Base-by-base conservation (phyloP, 35 echinoderm and acorn worm genomes). In the Apostichopus parvimensis region DNA sequence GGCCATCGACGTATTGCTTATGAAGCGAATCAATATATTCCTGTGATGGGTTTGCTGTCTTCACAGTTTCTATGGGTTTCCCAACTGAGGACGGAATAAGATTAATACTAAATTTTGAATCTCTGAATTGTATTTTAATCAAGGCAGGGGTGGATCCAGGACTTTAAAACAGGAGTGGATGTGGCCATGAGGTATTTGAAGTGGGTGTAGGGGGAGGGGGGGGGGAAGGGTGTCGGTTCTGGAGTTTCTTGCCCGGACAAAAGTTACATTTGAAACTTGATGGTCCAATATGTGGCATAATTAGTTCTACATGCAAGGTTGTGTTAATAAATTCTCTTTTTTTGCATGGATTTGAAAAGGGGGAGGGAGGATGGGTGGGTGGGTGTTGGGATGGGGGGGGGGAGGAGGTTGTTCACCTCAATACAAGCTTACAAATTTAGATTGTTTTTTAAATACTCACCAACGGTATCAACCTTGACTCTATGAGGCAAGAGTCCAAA, bases 401-500 rank as follows among this genome's bases (percentile, higher is more conserved):
- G 2, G 3, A 1, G 26, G 26, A 28, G 26, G 26, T 28, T 3
- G 20, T 59, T 15, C 8, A 84, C 22, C 78, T n/a, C 78, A 13
- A 8, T 3, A 80, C 78, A 80, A 80, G 10, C 22, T 57, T 21
- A 34, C 21, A 84, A 56, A 78, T 22, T 22, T 78, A 9, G 28
- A 78, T 78, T 4, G n/a, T 61, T 18, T 83, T 17, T 5, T 18
- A 6, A 12, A 5, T 21, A 79, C 94, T 75, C 87, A 98, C 96
- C 94, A 20, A 98, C 96, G 4, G 94, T 94, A 68, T 95, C 78
- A 6, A 98, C 87, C 45, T 90, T 90, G 57, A 76, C 89, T 89
- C 96, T 90, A 72, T 91, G 91, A 3, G 96, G 96, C 54, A 98
- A 56, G 26, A 94, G 54, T 34, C 96, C 96, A 54, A 98, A 94